Conservation (phyloP, 2,888 invertebrate species). For the Phoenoteleia sp. region DNA sequence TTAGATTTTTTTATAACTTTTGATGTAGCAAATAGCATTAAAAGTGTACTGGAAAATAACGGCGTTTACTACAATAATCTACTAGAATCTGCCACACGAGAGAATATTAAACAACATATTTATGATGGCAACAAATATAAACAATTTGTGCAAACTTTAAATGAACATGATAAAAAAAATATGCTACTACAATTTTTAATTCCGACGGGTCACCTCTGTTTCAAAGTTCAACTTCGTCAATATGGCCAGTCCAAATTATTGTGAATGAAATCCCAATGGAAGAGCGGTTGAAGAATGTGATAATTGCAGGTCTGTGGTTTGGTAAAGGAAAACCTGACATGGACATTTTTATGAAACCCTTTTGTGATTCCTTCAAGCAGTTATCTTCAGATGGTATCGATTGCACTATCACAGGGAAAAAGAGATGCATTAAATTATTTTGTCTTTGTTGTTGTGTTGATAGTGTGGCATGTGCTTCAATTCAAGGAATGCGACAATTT, state of each 20-base stretch:
- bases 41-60: neutral
- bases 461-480: neutral
- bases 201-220: conserved; percentile 21
- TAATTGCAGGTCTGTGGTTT: conserved; percentile 58
- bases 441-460: conserved; percentile 21
- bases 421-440: conserved; percentile 23
- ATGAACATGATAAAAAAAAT: neutral
- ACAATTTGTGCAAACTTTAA: neutral
- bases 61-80: neutral
- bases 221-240: conserved; percentile 12
- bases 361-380: conserved; percentile 33
- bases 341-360: conserved; percentile 32
- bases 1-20: conserved; percentile 9
- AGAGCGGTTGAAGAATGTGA: conserved; percentile 14
- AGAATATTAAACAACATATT: conserved; percentile 1
- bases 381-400: conserved; percentile 26
- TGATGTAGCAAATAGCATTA: neutral
- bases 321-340: conserved; percentile 50
- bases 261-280: conserved; percentile 42
- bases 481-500: neutral
- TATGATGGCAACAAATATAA: conserved; percentile 23
- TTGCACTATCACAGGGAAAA: conserved; percentile 35
- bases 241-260: conserved; percentile 44
- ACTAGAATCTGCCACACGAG: neutral
- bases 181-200: conserved; percentile 29